Evolutionary conservation across 2,888 invertebrate genomes (phyloP).

Genomic region (Sceliomorpha sp.): DNA sequence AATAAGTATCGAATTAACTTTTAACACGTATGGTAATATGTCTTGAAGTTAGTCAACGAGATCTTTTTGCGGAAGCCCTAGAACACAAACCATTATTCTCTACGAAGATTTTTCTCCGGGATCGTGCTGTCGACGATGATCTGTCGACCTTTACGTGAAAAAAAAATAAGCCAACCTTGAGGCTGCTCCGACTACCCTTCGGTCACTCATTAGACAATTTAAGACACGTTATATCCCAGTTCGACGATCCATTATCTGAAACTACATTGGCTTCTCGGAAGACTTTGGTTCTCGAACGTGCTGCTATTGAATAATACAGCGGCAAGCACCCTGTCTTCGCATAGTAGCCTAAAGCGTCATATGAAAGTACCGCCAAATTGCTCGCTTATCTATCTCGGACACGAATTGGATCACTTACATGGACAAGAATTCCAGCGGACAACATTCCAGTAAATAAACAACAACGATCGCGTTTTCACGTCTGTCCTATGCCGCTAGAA

Average conservation of each 20-base stretch:
- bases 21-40: too few relatives aligned
- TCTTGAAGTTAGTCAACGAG: too few relatives aligned
- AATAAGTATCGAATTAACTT: too few relatives aligned
- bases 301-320: slow-evolving; percentile 70
- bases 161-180: slow-evolving; percentile 66
- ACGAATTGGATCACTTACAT: too few relatives aligned
- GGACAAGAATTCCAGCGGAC: too few relatives aligned
- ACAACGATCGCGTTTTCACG: too few relatives aligned
- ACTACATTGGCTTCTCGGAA: slow-evolving; percentile 73
- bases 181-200: slow-evolving; percentile 64
- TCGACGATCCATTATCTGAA: slow-evolving; percentile 72
- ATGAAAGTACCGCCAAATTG: slow-evolving; percentile 8
- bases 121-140: slow-evolving; percentile 36
- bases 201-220: slow-evolving; percentile 78
- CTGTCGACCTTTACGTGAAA: slow-evolving; percentile 64
- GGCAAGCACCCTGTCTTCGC: slow-evolving; percentile 65
- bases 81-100: too few relatives aligned
- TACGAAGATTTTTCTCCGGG: slow-evolving; percentile 39
- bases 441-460: too few relatives aligned
- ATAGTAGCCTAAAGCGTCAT: slow-evolving; percentile 65
- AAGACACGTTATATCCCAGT: slow-evolving; percentile 77
- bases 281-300: slow-evolving; percentile 54
- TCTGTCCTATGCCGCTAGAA: too few relatives aligned
- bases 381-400: too few relatives aligned
- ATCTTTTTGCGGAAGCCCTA: too few relatives aligned